phyloP scores from a whole-genome alignment of 2,113 vertebrate species.

The Stercorarius parasiticus region DNA sequence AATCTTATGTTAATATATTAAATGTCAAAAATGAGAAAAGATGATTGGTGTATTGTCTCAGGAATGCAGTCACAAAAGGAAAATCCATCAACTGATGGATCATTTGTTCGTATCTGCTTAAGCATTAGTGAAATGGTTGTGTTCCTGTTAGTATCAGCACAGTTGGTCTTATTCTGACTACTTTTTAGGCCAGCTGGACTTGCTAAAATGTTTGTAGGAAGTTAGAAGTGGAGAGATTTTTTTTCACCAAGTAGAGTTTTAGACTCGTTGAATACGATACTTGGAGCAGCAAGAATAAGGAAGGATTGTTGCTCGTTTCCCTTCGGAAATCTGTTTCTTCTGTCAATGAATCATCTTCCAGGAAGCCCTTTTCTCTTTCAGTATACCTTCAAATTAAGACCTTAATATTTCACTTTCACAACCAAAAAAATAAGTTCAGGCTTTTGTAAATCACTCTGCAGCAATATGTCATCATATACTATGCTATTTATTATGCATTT shows the following conservation, averaged over 20 bases:
- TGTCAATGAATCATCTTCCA: not conserved
- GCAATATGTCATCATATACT: not conserved
- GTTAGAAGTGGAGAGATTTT: not conserved
- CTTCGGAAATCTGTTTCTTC: not conserved
- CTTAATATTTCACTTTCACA: not conserved
- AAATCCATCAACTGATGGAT: not conserved
- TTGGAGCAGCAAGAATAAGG: not conserved
- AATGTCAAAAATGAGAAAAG: not conserved
- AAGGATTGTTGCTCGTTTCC: not conserved
- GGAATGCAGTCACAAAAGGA: not conserved
- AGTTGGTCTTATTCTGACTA: not conserved
- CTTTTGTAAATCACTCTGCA: not conserved
- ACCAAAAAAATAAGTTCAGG: not conserved
- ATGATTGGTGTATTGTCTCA: not conserved
- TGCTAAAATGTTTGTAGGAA: not conserved
- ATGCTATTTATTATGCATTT: not conserved
- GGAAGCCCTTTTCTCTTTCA: not conserved
- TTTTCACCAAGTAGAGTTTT: not conserved
- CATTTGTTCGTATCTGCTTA: not conserved
- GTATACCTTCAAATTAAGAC: not conserved
- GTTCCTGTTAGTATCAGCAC: not conserved
- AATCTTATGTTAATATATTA: not conserved
- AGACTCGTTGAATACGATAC: not conserved
- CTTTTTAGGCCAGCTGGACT: not conserved
- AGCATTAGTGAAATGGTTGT: not conserved